These are phyloP conservation scores for Pantherophis vulpinus DNA, from an alignment of 2,797 vertebrate genomes.

Conservation along the genomic window DNA sequence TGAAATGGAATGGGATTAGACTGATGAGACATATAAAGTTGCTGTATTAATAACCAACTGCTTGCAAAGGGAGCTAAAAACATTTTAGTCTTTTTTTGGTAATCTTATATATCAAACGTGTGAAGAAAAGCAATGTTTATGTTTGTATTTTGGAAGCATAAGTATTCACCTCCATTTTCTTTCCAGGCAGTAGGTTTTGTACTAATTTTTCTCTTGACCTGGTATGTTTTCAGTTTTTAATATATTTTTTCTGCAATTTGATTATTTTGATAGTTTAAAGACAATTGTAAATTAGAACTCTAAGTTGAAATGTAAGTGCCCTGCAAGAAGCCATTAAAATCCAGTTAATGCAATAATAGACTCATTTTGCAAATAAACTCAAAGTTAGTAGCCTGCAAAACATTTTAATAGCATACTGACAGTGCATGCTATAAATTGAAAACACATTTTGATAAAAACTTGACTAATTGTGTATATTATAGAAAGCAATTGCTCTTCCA, in stretches of 20 bases:
- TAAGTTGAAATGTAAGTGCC: constrained; percentile 26
- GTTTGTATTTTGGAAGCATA: constrained; percentile 64
- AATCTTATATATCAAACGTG: constrained; percentile 63
- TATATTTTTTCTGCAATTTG: constrained; percentile 24
- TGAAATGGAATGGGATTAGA: constrained; percentile 51
- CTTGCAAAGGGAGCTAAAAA: constrained; percentile 62
- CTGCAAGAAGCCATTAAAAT: constrained; percentile 9
- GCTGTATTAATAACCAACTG: constrained; percentile 56
- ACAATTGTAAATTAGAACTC: constrained; percentile 48
- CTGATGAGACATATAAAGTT: constrained; percentile 59
- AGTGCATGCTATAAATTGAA: not conserved
- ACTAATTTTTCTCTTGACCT: constrained; percentile 48
- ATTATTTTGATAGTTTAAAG: constrained; percentile 52
- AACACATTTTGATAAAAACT: not conserved
- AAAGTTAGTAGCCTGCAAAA: not conserved
- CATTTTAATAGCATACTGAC: not conserved
- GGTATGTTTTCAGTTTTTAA: constrained; percentile 33
- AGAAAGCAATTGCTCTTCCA: not conserved
- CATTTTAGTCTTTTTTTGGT: constrained; percentile 62
- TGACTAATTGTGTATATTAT: not conserved
- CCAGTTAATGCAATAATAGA: not conserved
- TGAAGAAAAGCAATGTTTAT: constrained; percentile 67
- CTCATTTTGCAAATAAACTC: not conserved
- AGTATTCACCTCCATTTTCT: constrained; percentile 27
- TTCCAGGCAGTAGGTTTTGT: constrained; percentile 4